Evolutionary conservation across 1,140 invertebrate genomes (phyloP).

Genomic region (Saccostrea cuccullata): DNA sequence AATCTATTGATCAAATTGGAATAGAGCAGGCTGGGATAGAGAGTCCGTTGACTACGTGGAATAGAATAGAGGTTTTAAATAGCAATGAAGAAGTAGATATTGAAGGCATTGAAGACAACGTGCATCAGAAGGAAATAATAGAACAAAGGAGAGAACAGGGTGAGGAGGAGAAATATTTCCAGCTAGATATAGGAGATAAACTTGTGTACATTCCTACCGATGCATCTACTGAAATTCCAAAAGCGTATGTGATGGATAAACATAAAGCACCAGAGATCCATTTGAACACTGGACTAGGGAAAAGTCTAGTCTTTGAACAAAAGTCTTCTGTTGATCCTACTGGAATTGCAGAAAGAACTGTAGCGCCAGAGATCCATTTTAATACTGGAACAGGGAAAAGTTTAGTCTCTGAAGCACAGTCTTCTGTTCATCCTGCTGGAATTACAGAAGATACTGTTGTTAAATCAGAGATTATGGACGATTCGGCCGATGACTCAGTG

Average conservation of each 20-base stretch:
- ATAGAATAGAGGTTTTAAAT: too few relatives aligned
- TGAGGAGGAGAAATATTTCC: conserved; percentile 8
- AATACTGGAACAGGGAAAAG: too few relatives aligned
- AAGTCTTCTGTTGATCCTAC: neutral
- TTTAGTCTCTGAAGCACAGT: too few relatives aligned
- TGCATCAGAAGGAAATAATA: neutral
- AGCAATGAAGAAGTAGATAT: neutral
- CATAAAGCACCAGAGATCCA: neutral
- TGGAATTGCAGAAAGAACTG: neutral
- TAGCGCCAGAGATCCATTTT: neutral
- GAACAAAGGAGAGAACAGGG: neutral
- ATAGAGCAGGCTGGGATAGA: neutral
- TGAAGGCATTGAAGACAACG: neutral
- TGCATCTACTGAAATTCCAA: neutral
- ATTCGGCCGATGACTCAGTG: neutral
- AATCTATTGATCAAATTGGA: neutral
- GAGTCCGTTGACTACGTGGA: neutral
- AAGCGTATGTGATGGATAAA: conserved; percentile 6
- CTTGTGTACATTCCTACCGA: conserved; percentile 8
- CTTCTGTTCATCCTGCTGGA: neutral
- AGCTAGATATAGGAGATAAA: neutral
- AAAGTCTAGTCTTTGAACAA: too few relatives aligned
- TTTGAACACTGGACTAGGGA: too few relatives aligned
- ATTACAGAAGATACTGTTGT: neutral
- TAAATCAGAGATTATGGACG: neutral